phyloP scores from a whole-genome alignment of 1,140 invertebrate genomes.

The Caerostris extrusa region DNA sequence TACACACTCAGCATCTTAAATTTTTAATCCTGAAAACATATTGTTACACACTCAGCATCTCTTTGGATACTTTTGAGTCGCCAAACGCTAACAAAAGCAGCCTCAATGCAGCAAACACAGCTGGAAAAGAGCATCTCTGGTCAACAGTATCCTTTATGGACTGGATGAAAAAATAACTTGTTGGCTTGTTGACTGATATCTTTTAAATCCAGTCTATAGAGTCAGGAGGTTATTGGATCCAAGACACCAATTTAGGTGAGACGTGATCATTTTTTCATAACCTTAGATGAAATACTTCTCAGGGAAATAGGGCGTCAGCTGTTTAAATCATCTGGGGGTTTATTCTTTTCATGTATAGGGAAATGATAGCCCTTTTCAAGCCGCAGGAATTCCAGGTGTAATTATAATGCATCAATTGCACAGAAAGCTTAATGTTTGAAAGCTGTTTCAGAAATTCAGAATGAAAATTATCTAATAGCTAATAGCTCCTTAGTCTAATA shows the following conservation, averaged over 20 bases:
- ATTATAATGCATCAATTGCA: not conserved
- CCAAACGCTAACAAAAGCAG: slow-evolving; percentile 42
- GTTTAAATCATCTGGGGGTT: not conserved
- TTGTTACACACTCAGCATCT: not conserved
- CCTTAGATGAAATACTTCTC: slow-evolving; percentile 35
- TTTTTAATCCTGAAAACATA: not conserved
- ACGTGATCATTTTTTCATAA: not conserved
- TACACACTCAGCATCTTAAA: not conserved
- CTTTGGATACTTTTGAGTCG: not conserved
- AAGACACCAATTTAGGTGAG: not conserved
- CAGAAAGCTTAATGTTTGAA: no score
- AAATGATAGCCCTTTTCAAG: slow-evolving; percentile 14
- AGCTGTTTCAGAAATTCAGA: not conserved
- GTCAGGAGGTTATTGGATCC: not conserved
- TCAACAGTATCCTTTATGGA: slow-evolving; percentile 42
- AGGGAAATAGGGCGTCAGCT: not conserved
- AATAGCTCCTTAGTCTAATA: not conserved
- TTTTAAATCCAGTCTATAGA: slow-evolving; percentile 11
- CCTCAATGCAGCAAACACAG: slow-evolving; percentile 56
- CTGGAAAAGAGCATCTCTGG: not conserved
- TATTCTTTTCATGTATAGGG: not conserved
- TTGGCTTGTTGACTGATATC: not conserved
- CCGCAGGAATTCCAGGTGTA: slow-evolving; percentile 10
- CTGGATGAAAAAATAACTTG: not conserved
- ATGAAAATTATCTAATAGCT: not conserved